A percentile compares a stretch with the other conserved stretches of the same genome.
phyloP scores from a whole-genome alignment of 2,888 invertebrate genomes.

The Neoascia interrupta region DNA sequence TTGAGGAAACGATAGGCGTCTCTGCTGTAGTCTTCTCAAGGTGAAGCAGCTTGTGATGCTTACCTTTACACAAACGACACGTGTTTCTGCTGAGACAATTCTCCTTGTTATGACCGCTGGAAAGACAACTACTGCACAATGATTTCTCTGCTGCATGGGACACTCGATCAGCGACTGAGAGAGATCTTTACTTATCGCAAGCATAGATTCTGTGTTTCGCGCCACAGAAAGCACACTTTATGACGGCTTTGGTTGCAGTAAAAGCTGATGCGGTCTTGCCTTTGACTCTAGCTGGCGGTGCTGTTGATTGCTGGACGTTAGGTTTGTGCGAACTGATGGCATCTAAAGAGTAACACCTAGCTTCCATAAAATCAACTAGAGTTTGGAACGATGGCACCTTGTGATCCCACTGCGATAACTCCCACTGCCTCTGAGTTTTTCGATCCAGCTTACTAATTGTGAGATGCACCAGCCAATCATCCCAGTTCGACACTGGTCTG shows the following conservation, averaged over 20 bases:
- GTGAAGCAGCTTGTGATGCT: not conserved
- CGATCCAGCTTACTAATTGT: constrained; percentile 2
- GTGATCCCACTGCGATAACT: not conserved
- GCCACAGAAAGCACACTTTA: not conserved
- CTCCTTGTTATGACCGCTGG: not conserved
- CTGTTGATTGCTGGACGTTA: not conserved
- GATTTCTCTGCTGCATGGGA: not conserved
- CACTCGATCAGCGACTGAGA: not conserved
- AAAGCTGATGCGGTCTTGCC: not conserved
- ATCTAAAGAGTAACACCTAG: not conserved
- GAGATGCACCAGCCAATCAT: no score
- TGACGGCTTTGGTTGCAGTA: not conserved
- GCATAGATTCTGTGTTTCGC: not conserved
- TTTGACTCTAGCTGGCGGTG: no score
- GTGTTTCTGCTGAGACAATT: not conserved
- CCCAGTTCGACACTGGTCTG: not conserved
- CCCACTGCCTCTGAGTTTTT: constrained; percentile 2
- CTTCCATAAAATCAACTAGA: not conserved
- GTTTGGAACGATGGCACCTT: not conserved
- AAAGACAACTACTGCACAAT: not conserved
- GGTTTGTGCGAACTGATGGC: no score
- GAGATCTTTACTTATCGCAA: no score
- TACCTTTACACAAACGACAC: not conserved
- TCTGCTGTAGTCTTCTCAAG: not conserved
- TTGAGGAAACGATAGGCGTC: not conserved